Evolutionary conservation across 2,113 vertebrate species (phyloP).

Genomic region (Hyperoodon ampullatus): DNA sequence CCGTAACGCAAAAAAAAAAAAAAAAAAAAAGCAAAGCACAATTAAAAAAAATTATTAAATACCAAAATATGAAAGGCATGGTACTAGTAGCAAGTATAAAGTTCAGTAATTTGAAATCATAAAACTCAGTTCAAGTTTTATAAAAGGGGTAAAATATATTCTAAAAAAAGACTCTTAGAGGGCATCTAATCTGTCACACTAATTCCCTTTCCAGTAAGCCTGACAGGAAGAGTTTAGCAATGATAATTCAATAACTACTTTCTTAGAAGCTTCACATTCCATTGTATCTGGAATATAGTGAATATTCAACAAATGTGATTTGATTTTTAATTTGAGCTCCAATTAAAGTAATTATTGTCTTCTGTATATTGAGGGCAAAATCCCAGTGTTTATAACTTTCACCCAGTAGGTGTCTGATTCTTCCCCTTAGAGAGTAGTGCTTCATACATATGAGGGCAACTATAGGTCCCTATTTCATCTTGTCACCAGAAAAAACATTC

Average conservation of each 20-base stretch:
- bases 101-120: conserved; percentile 6
- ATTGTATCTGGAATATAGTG: neutral
- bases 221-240: neutral
- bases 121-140: neutral
- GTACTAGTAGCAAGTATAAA: neutral
- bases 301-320: neutral
- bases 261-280: neutral
- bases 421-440: neutral
- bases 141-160: neutral
- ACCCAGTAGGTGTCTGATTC: neutral
- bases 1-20: no score
- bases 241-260: neutral
- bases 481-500: neutral
- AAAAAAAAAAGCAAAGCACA: conserved; percentile 8
- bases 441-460: neutral
- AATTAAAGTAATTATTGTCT: neutral
- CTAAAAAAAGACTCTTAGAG: neutral
- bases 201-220: neutral
- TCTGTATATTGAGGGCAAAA: neutral
- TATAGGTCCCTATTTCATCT: neutral
- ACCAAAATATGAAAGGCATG: neutral
- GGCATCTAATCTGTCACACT: neutral
- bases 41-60: neutral
- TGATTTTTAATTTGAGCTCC: conserved; percentile 23
- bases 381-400: neutral